These are phyloP conservation scores for Drosophila rubida DNA, from an alignment of 2,888 invertebrate species.

Conservation along the genomic window DNA sequence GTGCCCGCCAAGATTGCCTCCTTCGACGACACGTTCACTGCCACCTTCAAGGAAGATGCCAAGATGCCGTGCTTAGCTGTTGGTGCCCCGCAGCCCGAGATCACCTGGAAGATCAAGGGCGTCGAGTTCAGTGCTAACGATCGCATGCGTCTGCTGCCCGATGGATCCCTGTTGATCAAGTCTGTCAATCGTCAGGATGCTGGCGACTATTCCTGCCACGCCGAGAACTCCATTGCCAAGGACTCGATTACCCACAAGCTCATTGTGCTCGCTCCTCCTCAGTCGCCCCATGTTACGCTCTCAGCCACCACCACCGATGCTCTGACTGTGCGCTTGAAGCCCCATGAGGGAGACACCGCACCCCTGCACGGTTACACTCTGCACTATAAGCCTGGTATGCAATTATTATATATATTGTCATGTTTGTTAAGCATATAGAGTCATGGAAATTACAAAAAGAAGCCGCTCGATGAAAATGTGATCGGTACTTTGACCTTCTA, in stretches of 20 bases:
- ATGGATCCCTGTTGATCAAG: slow-evolving; percentile 95
- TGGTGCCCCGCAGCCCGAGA: slow-evolving; percentile 95
- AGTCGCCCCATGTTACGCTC: slow-evolving; percentile 90
- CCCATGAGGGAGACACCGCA: slow-evolving; percentile 91
- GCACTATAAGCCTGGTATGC: slow-evolving; percentile 91
- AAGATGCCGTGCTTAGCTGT: slow-evolving; percentile 96
- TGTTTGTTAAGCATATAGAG: no score
- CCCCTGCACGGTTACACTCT: slow-evolving; percentile 97
- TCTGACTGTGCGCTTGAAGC: slow-evolving; percentile 89
- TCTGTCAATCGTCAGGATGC: slow-evolving; percentile 95
- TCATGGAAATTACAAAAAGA: no score
- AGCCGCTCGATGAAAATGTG: no score
- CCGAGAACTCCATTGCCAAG: slow-evolving; percentile 96
- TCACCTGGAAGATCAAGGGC: slow-evolving; percentile 95
- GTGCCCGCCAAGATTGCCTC: slow-evolving; percentile 98
- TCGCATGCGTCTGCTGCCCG: slow-evolving; percentile 92
- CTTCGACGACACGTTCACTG: slow-evolving; percentile 96
- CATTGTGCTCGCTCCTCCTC: slow-evolving; percentile 91
- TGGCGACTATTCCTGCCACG: slow-evolving; percentile 97
- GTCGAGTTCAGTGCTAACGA: slow-evolving; percentile 92
- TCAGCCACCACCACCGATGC: slow-evolving; percentile 91
- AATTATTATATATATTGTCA: slow-evolving; percentile 8
- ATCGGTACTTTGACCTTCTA: no score
- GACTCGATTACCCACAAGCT: slow-evolving; percentile 96
- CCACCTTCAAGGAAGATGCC: slow-evolving; percentile 96